These are phyloP conservation scores for Halichondria panicea DNA, from an alignment of 37 sponge, comb jelly and placozoan species.

Conservation along the genomic window DNA sequence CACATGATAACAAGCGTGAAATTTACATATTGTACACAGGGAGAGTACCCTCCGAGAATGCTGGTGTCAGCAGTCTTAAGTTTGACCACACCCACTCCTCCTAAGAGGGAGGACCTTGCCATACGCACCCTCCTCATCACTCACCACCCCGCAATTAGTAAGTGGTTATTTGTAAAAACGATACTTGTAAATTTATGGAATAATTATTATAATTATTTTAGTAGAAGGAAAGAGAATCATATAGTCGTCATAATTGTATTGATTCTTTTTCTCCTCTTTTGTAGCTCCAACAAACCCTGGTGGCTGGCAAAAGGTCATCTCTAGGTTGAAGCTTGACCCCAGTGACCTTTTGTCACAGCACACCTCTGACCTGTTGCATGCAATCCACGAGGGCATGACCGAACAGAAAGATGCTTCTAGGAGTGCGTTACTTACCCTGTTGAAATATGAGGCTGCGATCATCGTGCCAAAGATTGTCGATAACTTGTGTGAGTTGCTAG, in stretches of 20 bases:
- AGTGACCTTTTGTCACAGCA: constrained; percentile 1
- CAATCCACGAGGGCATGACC: constrained; percentile 5
- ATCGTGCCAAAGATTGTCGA: constrained; percentile 23
- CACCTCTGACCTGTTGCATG: background rate
- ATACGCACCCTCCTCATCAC: constrained; percentile 29
- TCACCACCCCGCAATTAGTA: constrained; percentile 60
- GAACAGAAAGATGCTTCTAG: constrained; percentile 5
- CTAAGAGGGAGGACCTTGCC: constrained; percentile 44
- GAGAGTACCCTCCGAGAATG: constrained; percentile 2
- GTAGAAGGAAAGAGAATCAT: background rate
- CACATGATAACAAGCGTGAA: too few species aligned
- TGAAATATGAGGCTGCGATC: background rate
- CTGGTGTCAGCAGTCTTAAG: constrained; percentile 24
- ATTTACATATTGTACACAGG: too few species aligned
- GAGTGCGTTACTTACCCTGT: constrained; percentile 18
- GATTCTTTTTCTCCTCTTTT: background rate
- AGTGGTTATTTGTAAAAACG: too few species aligned
- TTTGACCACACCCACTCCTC: constrained; percentile 31
- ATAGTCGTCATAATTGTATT: background rate
- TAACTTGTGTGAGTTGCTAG: constrained; percentile 31
- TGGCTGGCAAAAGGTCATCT: constrained; percentile 47
- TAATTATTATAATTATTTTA: too few species aligned
- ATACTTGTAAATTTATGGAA: background rate
- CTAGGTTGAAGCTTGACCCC: constrained; percentile 26
- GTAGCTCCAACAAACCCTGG: constrained; percentile 21